Conservation (phyloP, 1,140 invertebrate genomes). For the Episyrphus balteatus region DNA sequence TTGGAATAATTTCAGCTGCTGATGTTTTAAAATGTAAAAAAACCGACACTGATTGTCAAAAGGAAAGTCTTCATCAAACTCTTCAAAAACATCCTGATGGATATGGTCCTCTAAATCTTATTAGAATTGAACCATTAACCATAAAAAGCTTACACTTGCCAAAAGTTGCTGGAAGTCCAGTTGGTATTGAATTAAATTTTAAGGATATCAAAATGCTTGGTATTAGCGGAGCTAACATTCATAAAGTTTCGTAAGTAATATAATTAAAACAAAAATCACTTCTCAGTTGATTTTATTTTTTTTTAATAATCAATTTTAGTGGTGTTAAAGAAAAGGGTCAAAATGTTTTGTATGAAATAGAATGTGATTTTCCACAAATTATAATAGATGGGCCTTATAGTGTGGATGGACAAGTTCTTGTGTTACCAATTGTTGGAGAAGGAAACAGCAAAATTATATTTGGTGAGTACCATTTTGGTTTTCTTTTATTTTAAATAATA, state of each 20-base stretch:
- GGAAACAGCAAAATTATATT: slow-evolving; percentile 27
- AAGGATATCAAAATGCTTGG: slow-evolving; percentile 33
- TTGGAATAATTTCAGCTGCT: slow-evolving; percentile 10
- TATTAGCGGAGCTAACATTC: slow-evolving; percentile 15
- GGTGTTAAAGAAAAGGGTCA: slow-evolving; percentile 14
- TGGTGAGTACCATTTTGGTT: slow-evolving; percentile 8
- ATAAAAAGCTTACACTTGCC: slow-evolving; percentile 20
- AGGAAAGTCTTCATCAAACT: slow-evolving; percentile 14
- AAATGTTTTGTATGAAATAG: slow-evolving; percentile 8
- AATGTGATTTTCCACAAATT: slow-evolving; percentile 17
- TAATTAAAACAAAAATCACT: neutral
- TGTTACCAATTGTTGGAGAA: slow-evolving; percentile 44
- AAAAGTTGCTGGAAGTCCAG: slow-evolving; percentile 20
- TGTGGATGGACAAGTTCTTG: slow-evolving; percentile 40
- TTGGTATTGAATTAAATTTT: slow-evolving; percentile 29
- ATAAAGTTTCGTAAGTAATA: slow-evolving; percentile 13
- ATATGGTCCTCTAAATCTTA: slow-evolving; percentile 13
- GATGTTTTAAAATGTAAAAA: slow-evolving; percentile 14
- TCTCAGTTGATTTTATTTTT: neutral
- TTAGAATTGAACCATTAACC: slow-evolving; percentile 21
- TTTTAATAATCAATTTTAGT: slow-evolving; percentile 7
- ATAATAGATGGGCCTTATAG: slow-evolving; percentile 38
- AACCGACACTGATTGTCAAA: slow-evolving; percentile 15
- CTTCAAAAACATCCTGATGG: slow-evolving; percentile 15
- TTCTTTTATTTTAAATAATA: no score